Evolutionary conservation across 2,888 invertebrate genomes (phyloP).

Genomic region (Stenchaetothrips biformis): DNA sequence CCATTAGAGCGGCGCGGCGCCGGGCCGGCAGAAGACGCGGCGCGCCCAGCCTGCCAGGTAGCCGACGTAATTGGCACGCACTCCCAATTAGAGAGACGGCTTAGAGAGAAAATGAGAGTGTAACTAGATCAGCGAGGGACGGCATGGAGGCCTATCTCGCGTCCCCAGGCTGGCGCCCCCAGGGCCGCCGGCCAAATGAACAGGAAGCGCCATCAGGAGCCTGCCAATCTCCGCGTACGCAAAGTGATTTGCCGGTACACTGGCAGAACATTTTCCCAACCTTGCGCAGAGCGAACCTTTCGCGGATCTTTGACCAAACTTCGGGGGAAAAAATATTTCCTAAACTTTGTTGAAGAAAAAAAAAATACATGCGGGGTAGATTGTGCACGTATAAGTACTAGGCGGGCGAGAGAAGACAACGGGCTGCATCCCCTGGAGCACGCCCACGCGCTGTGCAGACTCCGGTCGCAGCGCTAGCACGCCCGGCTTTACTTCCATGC

Average conservation of each 20-base stretch:
- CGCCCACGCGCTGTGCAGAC: too few relatives aligned
- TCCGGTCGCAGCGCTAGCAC: too few relatives aligned
- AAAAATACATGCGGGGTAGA: too few relatives aligned
- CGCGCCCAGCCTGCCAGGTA: background rate
- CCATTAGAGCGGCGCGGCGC: background rate
- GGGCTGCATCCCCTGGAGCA: too few relatives aligned
- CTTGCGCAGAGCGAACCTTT: background rate
- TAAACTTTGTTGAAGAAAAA: background rate
- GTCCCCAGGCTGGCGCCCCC: too few relatives aligned
- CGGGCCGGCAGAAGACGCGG: background rate
- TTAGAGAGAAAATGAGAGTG: slow-evolving; percentile 1
- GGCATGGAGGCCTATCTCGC: background rate
- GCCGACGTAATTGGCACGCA: background rate
- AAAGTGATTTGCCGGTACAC: background rate
- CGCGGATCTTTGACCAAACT: background rate
- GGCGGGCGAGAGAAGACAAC: too few relatives aligned
- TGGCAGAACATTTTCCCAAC: background rate
- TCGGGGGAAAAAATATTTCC: background rate
- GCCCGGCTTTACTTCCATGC: too few relatives aligned
- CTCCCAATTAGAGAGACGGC: background rate
- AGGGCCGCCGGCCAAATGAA: background rate
- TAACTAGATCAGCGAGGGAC: background rate
- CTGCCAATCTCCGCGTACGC: background rate
- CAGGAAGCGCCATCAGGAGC: background rate
- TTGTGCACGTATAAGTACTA: too few relatives aligned